Percentiles rank a stretch among this genome's conserved stretches.
Conservation (phyloP, 2,113 vertebrate genomes). For the Ictidomys tridecemlineatus region DNA sequence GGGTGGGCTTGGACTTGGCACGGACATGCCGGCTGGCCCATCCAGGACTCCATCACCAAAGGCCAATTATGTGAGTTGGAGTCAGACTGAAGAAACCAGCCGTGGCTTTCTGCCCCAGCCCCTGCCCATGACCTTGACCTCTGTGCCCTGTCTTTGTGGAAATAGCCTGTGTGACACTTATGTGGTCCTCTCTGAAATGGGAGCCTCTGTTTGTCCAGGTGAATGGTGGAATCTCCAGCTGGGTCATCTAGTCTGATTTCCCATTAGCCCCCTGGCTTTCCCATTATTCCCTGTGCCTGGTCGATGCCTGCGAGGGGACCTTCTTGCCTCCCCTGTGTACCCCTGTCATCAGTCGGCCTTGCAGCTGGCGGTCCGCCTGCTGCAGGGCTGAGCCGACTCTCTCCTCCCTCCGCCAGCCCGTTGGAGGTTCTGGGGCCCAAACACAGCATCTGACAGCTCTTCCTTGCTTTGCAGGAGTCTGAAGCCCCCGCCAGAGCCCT, state of each 20-base stretch:
- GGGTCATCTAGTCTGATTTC: neutral
- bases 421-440: neutral
- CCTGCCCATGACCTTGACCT: neutral
- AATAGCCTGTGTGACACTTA: neutral
- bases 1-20: too few species aligned
- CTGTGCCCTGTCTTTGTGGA: neutral
- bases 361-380: neutral
- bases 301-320: accelerated
- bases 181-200: neutral
- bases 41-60: accelerated
- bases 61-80: accelerated
- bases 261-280: neutral
- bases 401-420: neutral
- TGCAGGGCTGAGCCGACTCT: neutral
- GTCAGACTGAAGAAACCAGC: neutral
- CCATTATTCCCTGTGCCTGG: neutral
- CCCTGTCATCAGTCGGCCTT: accelerated
- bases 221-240: neutral
- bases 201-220: neutral
- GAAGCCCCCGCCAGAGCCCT: neutral
- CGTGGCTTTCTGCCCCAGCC: neutral
- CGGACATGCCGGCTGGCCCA: accelerated
- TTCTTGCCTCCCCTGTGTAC: accelerated
- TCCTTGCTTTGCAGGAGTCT: constrained; percentile 48
- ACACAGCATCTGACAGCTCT: neutral